These are phyloP conservation scores for Andrena minutula DNA, from an alignment of 2,888 invertebrate species.

Conservation along the genomic window DNA sequence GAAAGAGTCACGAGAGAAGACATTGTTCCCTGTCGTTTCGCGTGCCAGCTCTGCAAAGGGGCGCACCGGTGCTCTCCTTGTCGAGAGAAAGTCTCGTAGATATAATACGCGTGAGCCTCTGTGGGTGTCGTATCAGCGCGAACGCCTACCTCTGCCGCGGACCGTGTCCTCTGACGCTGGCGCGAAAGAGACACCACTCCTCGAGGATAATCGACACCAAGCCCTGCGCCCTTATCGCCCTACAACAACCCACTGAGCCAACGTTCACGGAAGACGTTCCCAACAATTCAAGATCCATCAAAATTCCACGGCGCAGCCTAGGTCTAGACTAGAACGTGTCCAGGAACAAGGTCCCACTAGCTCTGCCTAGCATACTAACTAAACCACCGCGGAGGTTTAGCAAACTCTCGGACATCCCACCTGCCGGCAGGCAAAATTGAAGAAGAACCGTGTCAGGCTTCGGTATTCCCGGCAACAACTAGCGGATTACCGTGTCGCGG, in stretches of 20 bases:
- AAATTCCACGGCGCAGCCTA: slow-evolving; percentile 10
- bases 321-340: slow-evolving; percentile 16
- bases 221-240: slow-evolving; percentile 3
- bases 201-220: not conserved
- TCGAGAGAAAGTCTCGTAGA: slow-evolving; percentile 67
- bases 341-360: slow-evolving; percentile 22
- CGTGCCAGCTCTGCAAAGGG: slow-evolving; percentile 54
- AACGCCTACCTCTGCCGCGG: slow-evolving; percentile 24
- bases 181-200: not conserved
- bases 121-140: slow-evolving; percentile 26
- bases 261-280: not conserved
- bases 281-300: not conserved
- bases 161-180: slow-evolving; percentile 26
- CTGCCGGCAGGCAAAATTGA: not conserved
- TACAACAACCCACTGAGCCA: not conserved
- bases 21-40: slow-evolving; percentile 65
- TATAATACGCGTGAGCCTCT: slow-evolving; percentile 18
- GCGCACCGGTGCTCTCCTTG: slow-evolving; percentile 68
- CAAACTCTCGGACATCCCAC: not conserved
- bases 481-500: slow-evolving; percentile 44
- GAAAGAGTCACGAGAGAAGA: slow-evolving; percentile 41
- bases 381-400: no score
- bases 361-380: not conserved
- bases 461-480: slow-evolving; percentile 35
- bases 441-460: slow-evolving; percentile 30